Evolutionary conservation across 2,888 invertebrate genomes (phyloP), one percentile per base, ranked within the genome.

Genomic region (Steinernema hermaphroditum): DNA sequence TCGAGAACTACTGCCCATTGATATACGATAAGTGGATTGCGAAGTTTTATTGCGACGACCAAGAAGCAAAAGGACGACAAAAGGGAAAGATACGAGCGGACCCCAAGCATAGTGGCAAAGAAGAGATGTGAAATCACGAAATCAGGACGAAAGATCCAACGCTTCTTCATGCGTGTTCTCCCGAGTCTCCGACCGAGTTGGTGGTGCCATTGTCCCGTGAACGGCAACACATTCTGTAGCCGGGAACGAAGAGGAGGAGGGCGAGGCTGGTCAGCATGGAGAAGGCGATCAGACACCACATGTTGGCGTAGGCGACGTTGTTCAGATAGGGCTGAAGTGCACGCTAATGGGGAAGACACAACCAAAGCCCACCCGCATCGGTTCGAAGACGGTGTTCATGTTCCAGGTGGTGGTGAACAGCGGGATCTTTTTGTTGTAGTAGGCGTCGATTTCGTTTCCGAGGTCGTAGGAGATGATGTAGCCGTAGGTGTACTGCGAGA

Each of bases 261-360:
- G 54, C 54, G 24, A 22, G 16, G 12, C 27, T 8, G 54, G 2
- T 54, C 24, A 54, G 12, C 24, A 24, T 2, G 54, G 54, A 4
- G 54, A 54, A 54, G 24, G 27, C 54, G 54, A 54, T 54, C 24
- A 54, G 54, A 12, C 54, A 46, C 46, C 46, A 46, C 22, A 19
- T 16, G 54, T 54, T 54, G n/a, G 54, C 54, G 54, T 54, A 54
- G 54, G 24, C 54, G 54, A 54, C 19, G 54, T 27, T 6, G 14
- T 54, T 12, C 27, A 24, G 6, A 16, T 27, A 54, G 54, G 24
- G 54, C 54, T 54, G 27, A 16, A 54, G 16, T 14, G 27, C 6
- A 24, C 24, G 54, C 27, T 54, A 54, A 46, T 6, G n/a, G 22
- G 46, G n/a, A 6, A 6, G 22, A 9, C 6, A 24, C 9, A 54